Evolutionary conservation across 2,888 invertebrate genomes (phyloP), one percentile per base, ranked within the genome.

Genomic region (Unio pictorum): DNA sequence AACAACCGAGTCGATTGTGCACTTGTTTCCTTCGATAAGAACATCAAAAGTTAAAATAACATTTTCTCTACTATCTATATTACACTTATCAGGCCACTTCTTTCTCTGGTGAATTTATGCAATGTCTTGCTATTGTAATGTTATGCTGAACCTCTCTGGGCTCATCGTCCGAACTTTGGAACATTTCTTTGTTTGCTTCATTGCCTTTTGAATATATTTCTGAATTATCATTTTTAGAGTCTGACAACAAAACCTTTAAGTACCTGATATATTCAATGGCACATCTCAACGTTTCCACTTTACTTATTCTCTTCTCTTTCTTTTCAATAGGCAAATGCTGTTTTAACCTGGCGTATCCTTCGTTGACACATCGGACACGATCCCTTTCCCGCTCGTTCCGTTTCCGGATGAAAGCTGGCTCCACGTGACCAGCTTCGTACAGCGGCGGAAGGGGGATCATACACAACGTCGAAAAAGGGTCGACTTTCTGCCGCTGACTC

Each of bases 341-440:
- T 74, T 81, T 85, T 15, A 89, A 80, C 61, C 80, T 76, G 20
- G 82, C 75, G 69, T 89, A 89, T 3, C 89, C 89, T 17, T 89
- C 89, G 72, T 89, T 89, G 18, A 89, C 89, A 69, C 87, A 88
- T 7, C 88, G 80, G 18, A 89, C 89, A 26, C 89, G 75, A 59
- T 89, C 89, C 45, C 89, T 75, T 71, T 89, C 89, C 7, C 89
- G 74, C 68, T 89, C 89, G 73, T 89, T 89, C 23, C 89, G 79
- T 66, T 87, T 86, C 64, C 88, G 81, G 62, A 89, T 84, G 74
- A 87, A 88, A 26, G 82, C 78, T 23, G 86, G 83, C 66, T 87
- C 89, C 55, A 84, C 75, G 11, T 78, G 75, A 55, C 85, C 82
- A 8, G 75, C 63, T 23, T 80, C 80, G 64, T 82, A 80, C 1